Evolutionary conservation across 1,140 invertebrate species (phyloP).

Genomic region (Harlomillsia oculata): DNA sequence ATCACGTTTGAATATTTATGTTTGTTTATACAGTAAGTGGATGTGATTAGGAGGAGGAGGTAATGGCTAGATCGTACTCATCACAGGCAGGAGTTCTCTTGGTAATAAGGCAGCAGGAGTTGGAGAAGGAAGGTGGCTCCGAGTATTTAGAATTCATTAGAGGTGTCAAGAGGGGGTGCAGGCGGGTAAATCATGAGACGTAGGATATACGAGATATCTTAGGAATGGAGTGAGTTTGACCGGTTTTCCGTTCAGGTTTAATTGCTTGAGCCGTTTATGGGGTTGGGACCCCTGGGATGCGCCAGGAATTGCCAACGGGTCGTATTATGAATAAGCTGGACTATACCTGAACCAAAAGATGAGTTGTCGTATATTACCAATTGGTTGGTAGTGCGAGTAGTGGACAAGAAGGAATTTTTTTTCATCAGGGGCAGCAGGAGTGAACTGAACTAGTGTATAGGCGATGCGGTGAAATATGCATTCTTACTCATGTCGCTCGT

Average conservation of each 20-base stretch:
- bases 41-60: slow-evolving; percentile 12
- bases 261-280: slow-evolving; percentile 34
- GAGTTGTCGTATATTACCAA: too few species aligned
- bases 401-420: too few species aligned
- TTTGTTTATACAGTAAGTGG: slow-evolving; percentile 14
- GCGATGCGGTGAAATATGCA: too few species aligned
- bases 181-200: slow-evolving; percentile 24
- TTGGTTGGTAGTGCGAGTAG: too few species aligned
- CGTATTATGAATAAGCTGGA: neutral
- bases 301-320: slow-evolving; percentile 26
- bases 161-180: slow-evolving; percentile 29
- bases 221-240: too few species aligned
- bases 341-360: neutral
- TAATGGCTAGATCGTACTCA: slow-evolving; percentile 4
- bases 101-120: slow-evolving; percentile 16
- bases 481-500: too few species aligned
- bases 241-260: slow-evolving; percentile 35
- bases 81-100: too few species aligned
- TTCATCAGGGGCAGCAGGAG: too few species aligned
- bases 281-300: slow-evolving; percentile 19
- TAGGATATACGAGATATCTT: slow-evolving; percentile 26
- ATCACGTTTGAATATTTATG: slow-evolving; percentile 12
- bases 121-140: slow-evolving; percentile 13
- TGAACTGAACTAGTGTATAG: too few species aligned
- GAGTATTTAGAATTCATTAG: slow-evolving; percentile 34